phyloP scores from a whole-genome alignment of 2,888 invertebrate species.

The Lacanobia oleracea region DNA sequence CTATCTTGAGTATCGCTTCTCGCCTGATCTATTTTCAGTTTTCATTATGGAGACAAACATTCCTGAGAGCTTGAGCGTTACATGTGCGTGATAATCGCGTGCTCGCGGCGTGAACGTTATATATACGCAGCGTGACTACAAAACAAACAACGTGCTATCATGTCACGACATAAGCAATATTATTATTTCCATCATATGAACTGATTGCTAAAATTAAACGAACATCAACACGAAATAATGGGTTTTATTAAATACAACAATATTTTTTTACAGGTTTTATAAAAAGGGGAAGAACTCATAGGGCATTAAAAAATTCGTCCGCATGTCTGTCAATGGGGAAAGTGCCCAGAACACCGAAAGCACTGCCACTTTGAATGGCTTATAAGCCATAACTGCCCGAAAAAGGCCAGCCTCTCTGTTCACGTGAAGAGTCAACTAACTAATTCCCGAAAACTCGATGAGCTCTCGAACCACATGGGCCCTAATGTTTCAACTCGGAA shows the following conservation, averaged over 20 bases:
- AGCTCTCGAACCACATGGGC: neutral
- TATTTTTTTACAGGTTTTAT: neutral
- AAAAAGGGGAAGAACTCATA: neutral
- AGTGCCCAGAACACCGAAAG: too few relatives aligned
- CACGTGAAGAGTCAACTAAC: neutral
- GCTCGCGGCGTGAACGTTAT: neutral
- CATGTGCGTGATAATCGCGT: neutral
- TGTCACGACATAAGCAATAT: neutral
- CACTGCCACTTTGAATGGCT: too few relatives aligned
- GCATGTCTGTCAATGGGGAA: neutral
- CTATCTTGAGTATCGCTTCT: too few relatives aligned
- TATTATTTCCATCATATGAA: too few relatives aligned
- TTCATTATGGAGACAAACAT: neutral
- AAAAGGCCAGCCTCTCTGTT: neutral
- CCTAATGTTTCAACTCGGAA: neutral
- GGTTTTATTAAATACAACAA: neutral
- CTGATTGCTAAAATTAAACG: neutral
- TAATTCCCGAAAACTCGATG: neutral
- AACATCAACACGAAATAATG: too few relatives aligned
- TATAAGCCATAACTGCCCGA: too few relatives aligned
- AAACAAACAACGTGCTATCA: neutral
- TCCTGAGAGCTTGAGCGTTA: neutral
- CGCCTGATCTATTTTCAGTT: neutral
- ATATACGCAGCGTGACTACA: neutral
- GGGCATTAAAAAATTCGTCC: neutral